Percentiles rank a stretch among this genome's conserved stretches.
These are phyloP conservation scores for Octodonta nipae DNA, from an alignment of 2,888 invertebrate genomes.

Conservation along the genomic window DNA sequence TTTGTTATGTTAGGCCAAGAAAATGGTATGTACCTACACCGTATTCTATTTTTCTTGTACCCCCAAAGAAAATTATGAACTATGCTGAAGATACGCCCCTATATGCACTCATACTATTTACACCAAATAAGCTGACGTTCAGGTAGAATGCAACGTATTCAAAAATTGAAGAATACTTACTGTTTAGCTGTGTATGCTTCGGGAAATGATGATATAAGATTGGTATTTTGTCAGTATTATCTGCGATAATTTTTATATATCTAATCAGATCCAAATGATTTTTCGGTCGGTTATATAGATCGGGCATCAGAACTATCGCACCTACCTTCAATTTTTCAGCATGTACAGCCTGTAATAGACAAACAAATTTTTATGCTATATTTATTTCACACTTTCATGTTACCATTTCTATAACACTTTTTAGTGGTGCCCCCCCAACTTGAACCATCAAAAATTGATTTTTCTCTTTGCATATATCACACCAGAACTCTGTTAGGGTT, in stretches of 20 bases:
- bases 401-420: slow-evolving; percentile 50
- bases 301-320: slow-evolving; percentile 63
- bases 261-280: slow-evolving; percentile 46
- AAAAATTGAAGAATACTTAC: slow-evolving; percentile 26
- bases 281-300: slow-evolving; percentile 61
- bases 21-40: too few species aligned
- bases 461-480: slow-evolving; percentile 39
- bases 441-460: slow-evolving; percentile 56
- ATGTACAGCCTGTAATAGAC: slow-evolving; percentile 41
- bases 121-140: too few species aligned
- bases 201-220: slow-evolving; percentile 78
- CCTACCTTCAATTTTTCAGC: slow-evolving; percentile 51
- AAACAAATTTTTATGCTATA: too few species aligned
- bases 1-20: too few species aligned
- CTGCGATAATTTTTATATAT: slow-evolving; percentile 50
- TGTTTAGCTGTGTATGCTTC: slow-evolving; percentile 52
- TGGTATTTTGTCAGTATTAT: slow-evolving; percentile 43
- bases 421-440: slow-evolving; percentile 55
- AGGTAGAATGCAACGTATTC: too few species aligned
- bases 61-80: too few species aligned
- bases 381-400: slow-evolving; percentile 2
- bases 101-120: too few species aligned
- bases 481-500: slow-evolving; percentile 50
- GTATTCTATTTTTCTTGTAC: too few species aligned
- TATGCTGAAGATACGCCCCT: too few species aligned